Evolutionary conservation across 2,113 vertebrate genomes (phyloP).

Genomic region (Tupaia tana): DNA sequence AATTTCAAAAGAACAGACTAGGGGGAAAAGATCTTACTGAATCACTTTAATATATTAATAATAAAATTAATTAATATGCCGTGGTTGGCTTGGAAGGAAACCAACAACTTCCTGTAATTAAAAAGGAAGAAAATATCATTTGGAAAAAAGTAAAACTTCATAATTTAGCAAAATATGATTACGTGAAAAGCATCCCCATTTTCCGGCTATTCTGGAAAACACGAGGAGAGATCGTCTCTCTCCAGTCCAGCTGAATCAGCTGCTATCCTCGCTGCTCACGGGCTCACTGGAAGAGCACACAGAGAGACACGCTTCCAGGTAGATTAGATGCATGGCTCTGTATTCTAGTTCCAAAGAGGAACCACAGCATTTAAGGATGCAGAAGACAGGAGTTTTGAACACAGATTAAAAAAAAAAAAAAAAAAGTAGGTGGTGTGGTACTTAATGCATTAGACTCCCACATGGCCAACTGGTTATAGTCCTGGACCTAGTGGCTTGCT

Average conservation of each 20-base stretch:
- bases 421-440: too few relatives aligned
- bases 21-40: neutral
- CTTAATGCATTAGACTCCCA: too few relatives aligned
- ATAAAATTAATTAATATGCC: neutral
- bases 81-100: neutral
- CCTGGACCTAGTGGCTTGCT: too few relatives aligned
- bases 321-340: neutral
- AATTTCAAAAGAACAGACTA: neutral
- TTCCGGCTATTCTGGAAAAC: neutral
- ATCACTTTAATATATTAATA: neutral
- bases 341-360: neutral
- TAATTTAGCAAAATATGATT: neutral
- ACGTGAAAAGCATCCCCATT: neutral
- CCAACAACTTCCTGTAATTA: conserved; percentile 1
- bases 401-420: neutral
- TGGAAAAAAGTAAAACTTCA: neutral
- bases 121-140: neutral
- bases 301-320: neutral
- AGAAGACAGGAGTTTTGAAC: neutral
- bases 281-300: neutral
- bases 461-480: too few relatives aligned
- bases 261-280: neutral
- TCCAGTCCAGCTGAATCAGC: too few relatives aligned
- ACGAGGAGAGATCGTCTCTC: neutral
- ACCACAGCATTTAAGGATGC: neutral